Conservation (phyloP, 2,113 vertebrate genomes). For the Furnarius figulus region DNA sequence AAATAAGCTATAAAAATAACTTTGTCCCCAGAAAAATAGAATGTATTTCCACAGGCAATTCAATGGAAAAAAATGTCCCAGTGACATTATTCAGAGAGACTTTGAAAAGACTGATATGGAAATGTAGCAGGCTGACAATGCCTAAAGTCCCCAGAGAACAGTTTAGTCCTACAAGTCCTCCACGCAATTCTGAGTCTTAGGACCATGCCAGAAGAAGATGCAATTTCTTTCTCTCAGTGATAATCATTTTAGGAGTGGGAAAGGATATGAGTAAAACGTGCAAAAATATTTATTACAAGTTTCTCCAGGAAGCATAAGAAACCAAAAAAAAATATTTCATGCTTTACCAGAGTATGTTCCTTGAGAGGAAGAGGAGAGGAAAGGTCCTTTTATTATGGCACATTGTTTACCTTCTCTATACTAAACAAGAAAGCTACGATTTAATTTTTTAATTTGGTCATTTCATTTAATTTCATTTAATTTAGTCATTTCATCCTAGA, state of each 20-base stretch:
- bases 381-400: not conserved
- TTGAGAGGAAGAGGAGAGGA: not conserved
- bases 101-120: not conserved
- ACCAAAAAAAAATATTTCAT: not conserved
- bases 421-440: not conserved
- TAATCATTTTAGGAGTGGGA: not conserved
- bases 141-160: not conserved
- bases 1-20: not conserved
- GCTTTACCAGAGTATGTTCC: not conserved
- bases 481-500: not conserved
- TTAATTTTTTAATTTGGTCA: not conserved
- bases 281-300: not conserved
- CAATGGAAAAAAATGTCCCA: not conserved
- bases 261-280: not conserved
- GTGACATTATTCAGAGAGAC: not conserved
- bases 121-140: not conserved
- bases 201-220: not conserved
- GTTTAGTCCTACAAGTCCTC: not conserved
- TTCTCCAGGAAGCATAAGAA: not conserved
- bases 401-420: not conserved
- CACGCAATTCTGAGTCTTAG: not conserved
- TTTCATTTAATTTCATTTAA: too few species aligned
- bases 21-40: not conserved
- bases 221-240: not conserved
- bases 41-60: not conserved